These are phyloP conservation scores for Rosalia funebris DNA, from an alignment of 2,888 invertebrate genomes.

Conservation along the genomic window DNA sequence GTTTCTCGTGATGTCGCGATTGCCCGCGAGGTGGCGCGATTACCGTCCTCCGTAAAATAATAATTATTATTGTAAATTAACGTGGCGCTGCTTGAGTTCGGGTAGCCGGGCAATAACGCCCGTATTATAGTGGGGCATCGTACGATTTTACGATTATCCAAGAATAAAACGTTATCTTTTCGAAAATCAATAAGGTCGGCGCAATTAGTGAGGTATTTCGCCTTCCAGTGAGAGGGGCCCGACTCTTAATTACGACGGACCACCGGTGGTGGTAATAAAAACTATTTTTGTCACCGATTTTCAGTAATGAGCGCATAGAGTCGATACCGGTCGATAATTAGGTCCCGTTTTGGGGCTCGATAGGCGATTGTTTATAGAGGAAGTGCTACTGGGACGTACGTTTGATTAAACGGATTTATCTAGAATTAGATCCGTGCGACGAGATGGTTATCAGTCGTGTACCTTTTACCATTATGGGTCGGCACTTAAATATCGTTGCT, in stretches of 20 bases:
- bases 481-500: too few relatives aligned
- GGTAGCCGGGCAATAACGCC: slow-evolving; percentile 32
- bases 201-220: slow-evolving; percentile 51
- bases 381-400: too few relatives aligned
- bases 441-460: too few relatives aligned
- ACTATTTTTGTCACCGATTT: slow-evolving; percentile 34
- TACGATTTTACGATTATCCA: slow-evolving; percentile 37
- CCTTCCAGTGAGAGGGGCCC: slow-evolving; percentile 36
- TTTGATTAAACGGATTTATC: too few relatives aligned
- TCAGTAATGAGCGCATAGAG: too few relatives aligned
- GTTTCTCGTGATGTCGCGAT: too few relatives aligned
- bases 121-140: slow-evolving; percentile 33
- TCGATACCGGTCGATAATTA: too few relatives aligned
- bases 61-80: slow-evolving; percentile 37
- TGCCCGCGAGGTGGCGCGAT: background rate
- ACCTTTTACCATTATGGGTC: too few relatives aligned
- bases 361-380: too few relatives aligned
- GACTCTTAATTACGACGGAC: slow-evolving; percentile 38
- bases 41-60: slow-evolving; percentile 35
- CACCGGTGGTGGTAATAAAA: slow-evolving; percentile 41
- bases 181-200: slow-evolving; percentile 49
- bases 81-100: slow-evolving; percentile 27
- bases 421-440: too few relatives aligned
- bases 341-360: too few relatives aligned
- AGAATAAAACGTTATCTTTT: slow-evolving; percentile 41